phyloP scores from a whole-genome alignment of 37 sponge, comb jelly and placozoan species.

The Agelas oroides region DNA sequence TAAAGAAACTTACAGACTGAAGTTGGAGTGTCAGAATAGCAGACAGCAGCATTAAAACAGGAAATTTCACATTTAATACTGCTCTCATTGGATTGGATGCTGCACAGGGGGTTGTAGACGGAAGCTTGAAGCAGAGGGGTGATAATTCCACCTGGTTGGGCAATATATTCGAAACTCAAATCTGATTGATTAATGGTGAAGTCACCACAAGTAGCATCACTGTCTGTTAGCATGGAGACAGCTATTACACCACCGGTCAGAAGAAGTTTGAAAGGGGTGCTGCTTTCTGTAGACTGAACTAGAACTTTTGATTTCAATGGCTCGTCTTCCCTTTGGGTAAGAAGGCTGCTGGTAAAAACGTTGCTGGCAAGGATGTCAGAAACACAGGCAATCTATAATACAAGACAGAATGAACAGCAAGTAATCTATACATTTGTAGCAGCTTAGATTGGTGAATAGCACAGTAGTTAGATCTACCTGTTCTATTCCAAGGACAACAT shows the following conservation, averaged over 20 bases:
- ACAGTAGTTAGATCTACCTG: constrained; percentile 39
- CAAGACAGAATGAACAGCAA: not conserved
- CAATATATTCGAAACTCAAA: no score
- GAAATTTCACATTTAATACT: constrained; percentile 21
- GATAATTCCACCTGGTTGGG: not conserved
- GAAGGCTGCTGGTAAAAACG: not conserved
- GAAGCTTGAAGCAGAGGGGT: constrained; percentile 32
- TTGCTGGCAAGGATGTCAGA: constrained; percentile 9
- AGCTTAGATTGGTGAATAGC: no score
- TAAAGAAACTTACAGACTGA: constrained; percentile 10
- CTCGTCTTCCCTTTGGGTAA: not conserved
- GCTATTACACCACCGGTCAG: constrained; percentile 27
- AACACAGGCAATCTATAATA: constrained; percentile 24
- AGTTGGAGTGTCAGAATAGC: not conserved
- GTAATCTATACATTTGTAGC: no score
- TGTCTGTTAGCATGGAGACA: constrained; percentile 9
- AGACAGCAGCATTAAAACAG: constrained; percentile 51
- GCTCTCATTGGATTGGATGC: not conserved
- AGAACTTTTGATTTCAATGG: not conserved
- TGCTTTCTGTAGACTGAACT: not conserved
- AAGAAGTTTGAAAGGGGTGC: constrained; percentile 34
- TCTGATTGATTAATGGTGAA: no score
- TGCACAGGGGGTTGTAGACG: constrained; percentile 45
- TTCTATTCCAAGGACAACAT: constrained; percentile 45
- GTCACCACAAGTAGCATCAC: not conserved